Evolutionary conservation across 1,140 invertebrate species (phyloP), one percentile per base, ranked within the genome.

Genomic region (Diprion similis): DNA sequence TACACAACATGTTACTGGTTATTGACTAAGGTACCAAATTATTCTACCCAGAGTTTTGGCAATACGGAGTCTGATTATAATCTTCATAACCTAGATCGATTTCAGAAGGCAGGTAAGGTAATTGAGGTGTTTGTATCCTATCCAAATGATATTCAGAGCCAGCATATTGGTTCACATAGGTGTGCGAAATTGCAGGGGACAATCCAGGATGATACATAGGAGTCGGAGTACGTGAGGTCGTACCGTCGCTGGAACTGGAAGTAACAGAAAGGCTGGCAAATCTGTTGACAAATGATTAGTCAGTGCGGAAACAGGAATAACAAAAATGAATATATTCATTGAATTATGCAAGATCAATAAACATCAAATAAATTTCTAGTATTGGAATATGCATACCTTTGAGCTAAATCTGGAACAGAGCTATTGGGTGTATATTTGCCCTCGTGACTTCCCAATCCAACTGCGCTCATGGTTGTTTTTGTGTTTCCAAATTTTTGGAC

Each of bases 351-450:
- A 6, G 24, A 37, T 37, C 24, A 37, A 37, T 6, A 37, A 65
- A 65, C 1, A 65, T 65, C 59, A n/a, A 65, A n/a, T 65, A 15
- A 1, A 65, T 65, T 65, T 65, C 24, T 37, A 37, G 24, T 37
- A 37, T 37, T 37, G 19, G 17, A 72, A 37, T 69, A 78, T 15
- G 51, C 37, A 75, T 84, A 93, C 93, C 92, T 92, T 79, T 93
- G 91, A 46, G 92, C 92, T 81, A 94, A 89, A 87, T 94, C 92
- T 75, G 93, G 92, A 74, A 94, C 92, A 74, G 93, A 94, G 85
- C 92, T 93, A 85, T 92, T 94, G 1, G 93, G 93, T 17, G 93
- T 94, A 82, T 94, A 95, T 87, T 94, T 95, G 71, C 93, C 93
- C 83, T 94, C 93, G 85, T 94, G 93, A 69, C 92, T 93, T 75